These are phyloP conservation scores for Drosophila rubida DNA, from an alignment of 2,888 invertebrate species.

Conservation along the genomic window DNA sequence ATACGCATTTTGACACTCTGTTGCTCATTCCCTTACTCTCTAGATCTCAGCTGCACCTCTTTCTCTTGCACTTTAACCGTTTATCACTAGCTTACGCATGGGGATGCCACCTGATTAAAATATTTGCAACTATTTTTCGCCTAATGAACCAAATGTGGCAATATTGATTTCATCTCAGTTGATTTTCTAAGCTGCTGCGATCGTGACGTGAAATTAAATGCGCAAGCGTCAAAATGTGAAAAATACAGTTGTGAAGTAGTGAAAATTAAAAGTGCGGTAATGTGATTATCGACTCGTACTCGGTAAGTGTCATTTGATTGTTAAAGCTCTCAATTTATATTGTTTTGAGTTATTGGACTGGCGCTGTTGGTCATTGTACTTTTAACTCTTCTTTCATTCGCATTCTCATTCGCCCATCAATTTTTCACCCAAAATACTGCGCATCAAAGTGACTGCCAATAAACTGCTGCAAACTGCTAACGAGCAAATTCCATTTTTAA, in stretches of 20 bases:
- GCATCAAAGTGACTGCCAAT: constrained; percentile 71
- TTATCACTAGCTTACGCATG: not conserved
- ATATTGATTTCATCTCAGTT: not conserved
- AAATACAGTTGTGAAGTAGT: not conserved
- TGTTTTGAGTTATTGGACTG: constrained; percentile 25
- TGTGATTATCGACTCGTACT: not conserved
- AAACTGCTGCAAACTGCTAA: constrained; percentile 69
- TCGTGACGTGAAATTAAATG: not conserved
- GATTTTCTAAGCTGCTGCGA: not conserved
- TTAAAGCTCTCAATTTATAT: not conserved
- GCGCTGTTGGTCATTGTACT: constrained; percentile 17
- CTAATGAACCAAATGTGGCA: not conserved
- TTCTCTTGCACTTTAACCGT: too few relatives aligned
- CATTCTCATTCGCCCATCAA: constrained; percentile 38
- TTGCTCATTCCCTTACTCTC: not conserved
- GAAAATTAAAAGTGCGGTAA: not conserved
- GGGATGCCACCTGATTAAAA: not conserved
- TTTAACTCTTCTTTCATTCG: constrained; percentile 39
- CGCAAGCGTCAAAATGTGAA: not conserved
- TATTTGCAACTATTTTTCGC: not conserved
- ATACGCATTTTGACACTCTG: not conserved
- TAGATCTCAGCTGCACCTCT: not conserved
- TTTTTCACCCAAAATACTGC: constrained; percentile 54
- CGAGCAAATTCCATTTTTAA: constrained; percentile 80
- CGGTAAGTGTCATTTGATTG: not conserved